Evolutionary conservation across 2,113 vertebrate species (phyloP), one percentile per base, ranked within the genome.

Genomic region (Stigmatopora argus): DNA sequence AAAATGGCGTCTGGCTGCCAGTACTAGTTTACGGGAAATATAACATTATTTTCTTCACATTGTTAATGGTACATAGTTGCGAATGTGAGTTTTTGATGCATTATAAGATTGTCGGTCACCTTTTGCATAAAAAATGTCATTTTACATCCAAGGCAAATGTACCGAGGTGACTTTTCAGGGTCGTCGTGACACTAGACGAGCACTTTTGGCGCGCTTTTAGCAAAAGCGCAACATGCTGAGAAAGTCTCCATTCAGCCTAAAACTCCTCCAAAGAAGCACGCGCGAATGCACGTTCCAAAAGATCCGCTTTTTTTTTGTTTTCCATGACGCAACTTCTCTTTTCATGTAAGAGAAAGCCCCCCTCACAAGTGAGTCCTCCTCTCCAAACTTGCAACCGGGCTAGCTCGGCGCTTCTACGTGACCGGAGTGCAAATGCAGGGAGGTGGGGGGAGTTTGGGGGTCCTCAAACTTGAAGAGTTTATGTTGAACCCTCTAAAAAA

Each of bases 321-420:
- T 92, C 89, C 90, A 89, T 91, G 90, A 91, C 90, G 89, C 84
- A 88, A 89, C 77, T 85, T 80, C 61, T 84, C 88, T 85, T 90
- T 92, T 91, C 85, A 90, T 78, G 77, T 75, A 75, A 63, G 34
- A 58, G 48, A 67, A 77, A 71, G 61, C 35, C 44, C 12, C 47
- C 18, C 69, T 56, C 63, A 72, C 74, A 77, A 74, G 53, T 31
- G 53, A 56, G 65, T 78, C 66, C 84, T 71, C 75, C 72, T 71
- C 69, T 69, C 70, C 66, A 64, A 41, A 78, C 79, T 81, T 82
- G 71, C 72, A 72, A 72, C 82, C 62, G 81, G 79, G 83, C 84
- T 74, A 87, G 78, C 78, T 63, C 78, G 74, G 72, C 23, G n/a
- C 45, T 63, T 51, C 56, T 78, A 90, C 91, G 91, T 92, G 91